phyloP scores from a whole-genome alignment of 2,113 vertebrate species.

The Psilopsiagon aurifrons region DNA sequence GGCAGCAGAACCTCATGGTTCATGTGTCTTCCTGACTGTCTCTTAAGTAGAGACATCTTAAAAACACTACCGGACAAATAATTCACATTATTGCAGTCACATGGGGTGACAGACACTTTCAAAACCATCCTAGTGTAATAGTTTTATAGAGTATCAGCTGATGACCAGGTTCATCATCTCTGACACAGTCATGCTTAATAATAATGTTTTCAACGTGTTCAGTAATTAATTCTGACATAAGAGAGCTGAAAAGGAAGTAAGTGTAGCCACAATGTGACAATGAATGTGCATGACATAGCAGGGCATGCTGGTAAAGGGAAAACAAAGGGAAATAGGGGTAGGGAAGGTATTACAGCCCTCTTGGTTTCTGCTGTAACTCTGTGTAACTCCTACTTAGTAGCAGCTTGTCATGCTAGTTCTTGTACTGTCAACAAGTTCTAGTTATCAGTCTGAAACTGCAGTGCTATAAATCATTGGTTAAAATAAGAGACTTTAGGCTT shows the following conservation, averaged over 20 bases:
- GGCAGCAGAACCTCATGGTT: neutral
- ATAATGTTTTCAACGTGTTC: neutral
- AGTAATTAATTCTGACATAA: neutral
- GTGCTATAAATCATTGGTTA: accelerated
- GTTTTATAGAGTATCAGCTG: neutral
- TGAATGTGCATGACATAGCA: accelerated
- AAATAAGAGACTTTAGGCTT: neutral
- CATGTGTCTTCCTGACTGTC: neutral
- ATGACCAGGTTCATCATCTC: neutral
- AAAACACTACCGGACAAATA: neutral
- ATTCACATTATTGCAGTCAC: neutral
- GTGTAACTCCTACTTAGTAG: neutral
- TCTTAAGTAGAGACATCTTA: neutral
- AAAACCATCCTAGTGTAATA: neutral
- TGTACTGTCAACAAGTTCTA: neutral
- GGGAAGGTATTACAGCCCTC: neutral
- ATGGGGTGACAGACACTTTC: accelerated
- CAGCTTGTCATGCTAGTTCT: neutral
- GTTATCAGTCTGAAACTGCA: neutral
- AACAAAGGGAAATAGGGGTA: neutral
- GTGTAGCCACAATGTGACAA: neutral
- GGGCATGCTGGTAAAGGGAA: accelerated
- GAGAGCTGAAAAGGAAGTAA: neutral
- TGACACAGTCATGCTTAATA: neutral
- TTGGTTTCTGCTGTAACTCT: accelerated